phyloP scores from a whole-genome alignment of 2,113 vertebrate genomes.

The Catharus fuscescens region DNA sequence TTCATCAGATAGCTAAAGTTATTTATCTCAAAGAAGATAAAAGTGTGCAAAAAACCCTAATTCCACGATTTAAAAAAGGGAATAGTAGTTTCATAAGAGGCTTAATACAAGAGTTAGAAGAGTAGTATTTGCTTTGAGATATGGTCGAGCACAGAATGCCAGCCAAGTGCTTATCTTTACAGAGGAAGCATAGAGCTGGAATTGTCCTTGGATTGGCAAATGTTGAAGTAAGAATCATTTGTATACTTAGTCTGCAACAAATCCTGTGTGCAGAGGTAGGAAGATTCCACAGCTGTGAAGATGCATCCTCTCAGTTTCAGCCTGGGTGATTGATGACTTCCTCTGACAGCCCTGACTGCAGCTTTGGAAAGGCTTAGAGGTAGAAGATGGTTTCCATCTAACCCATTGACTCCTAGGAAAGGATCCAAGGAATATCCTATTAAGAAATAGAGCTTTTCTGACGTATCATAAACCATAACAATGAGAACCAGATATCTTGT shows the following conservation, averaged over 20 bases:
- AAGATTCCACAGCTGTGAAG: neutral
- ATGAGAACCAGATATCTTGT: neutral
- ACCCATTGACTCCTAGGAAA: neutral
- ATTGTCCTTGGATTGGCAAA: neutral
- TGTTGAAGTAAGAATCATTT: neutral
- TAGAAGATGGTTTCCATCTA: neutral
- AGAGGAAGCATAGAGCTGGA: neutral
- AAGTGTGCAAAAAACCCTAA: neutral
- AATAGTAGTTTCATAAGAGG: neutral
- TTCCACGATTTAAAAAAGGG: neutral
- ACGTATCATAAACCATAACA: neutral
- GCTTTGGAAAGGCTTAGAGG: slow-evolving; percentile 8
- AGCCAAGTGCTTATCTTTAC: neutral
- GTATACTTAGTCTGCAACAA: neutral
- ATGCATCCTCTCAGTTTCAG: neutral
- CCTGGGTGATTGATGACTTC: neutral
- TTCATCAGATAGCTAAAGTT: neutral
- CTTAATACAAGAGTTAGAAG: neutral
- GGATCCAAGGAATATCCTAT: neutral
- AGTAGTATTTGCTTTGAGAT: neutral
- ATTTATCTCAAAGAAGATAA: neutral
- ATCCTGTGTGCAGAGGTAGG: neutral
- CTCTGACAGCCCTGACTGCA: neutral
- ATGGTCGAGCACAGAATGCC: neutral
- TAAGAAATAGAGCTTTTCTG: neutral